Evolutionary conservation across 30 jellyfish, hydroid and myxozoan genomes (phyloP).

Genomic region (Pelagia noctiluca): DNA sequence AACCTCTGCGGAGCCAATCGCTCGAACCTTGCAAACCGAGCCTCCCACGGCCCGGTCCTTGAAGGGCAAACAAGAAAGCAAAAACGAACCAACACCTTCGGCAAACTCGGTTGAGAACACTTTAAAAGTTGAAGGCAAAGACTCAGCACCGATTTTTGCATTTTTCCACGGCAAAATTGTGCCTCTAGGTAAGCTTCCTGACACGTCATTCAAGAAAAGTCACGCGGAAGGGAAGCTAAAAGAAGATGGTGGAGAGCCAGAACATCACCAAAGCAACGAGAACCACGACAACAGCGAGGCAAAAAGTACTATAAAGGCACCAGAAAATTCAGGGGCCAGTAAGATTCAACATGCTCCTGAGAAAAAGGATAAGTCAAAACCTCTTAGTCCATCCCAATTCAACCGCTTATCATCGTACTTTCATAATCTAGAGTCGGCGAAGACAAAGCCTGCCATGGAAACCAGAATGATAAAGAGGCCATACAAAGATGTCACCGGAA

Average conservation of each 20-base stretch:
- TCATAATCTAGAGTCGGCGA: constrained; percentile 53
- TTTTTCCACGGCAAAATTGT: constrained; percentile 91
- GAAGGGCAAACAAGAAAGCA: constrained; percentile 28
- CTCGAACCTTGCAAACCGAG: constrained; percentile 1
- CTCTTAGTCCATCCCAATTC: constrained; percentile 44
- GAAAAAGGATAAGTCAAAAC: constrained; percentile 15
- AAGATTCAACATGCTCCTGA: constrained; percentile 7
- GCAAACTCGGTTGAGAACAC: constrained; percentile 56
- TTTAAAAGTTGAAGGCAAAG: constrained; percentile 71
- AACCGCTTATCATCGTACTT: constrained; percentile 56
- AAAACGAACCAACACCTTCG: constrained; percentile 58
- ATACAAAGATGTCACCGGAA: constrained; percentile 72
- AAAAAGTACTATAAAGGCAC: constrained; percentile 14
- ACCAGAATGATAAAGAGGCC: constrained; percentile 53
- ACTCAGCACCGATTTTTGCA: constrained; percentile 94
- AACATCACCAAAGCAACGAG: neutral
- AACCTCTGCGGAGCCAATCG: neutral
- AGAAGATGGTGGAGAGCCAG: constrained; percentile 11
- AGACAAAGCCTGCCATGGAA: constrained; percentile 22
- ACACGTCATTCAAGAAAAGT: constrained; percentile 84
- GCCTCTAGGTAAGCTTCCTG: constrained; percentile 91
- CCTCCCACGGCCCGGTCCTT: constrained; percentile 32
- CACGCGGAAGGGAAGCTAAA: constrained; percentile 65
- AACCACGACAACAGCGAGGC: constrained; percentile 14
- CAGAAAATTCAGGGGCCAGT: constrained; percentile 5